These are phyloP conservation scores for Thalassophryne amazonica DNA, from an alignment of 2,797 vertebrate species.

Conservation along the genomic window DNA sequence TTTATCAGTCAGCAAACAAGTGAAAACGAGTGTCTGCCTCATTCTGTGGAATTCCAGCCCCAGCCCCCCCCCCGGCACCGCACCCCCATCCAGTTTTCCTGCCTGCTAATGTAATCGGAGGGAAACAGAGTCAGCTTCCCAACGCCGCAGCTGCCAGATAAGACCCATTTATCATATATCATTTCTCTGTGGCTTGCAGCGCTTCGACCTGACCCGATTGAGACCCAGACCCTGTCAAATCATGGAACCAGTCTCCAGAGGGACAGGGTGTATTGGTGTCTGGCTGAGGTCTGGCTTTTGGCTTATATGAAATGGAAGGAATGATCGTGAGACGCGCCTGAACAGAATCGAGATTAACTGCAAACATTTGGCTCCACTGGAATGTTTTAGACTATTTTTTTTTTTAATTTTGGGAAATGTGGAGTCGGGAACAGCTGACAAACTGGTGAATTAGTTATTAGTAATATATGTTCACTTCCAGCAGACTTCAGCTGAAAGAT, in stretches of 20 bases:
- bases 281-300: slow-evolving; percentile 49
- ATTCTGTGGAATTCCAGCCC: slow-evolving; percentile 70
- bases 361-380: too few relatives aligned
- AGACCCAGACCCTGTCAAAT: slow-evolving; percentile 61
- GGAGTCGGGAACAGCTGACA: too few relatives aligned
- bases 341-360: too few relatives aligned
- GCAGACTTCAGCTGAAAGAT: too few relatives aligned
- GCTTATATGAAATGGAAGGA: slow-evolving; percentile 40
- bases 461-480: too few relatives aligned
- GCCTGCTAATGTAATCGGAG: slow-evolving; percentile 73
- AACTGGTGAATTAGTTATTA: too few relatives aligned
- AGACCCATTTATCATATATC: slow-evolving; percentile 79
- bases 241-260: slow-evolving; percentile 47
- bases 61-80: too few relatives aligned
- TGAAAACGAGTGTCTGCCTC: slow-evolving; percentile 60
- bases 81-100: slow-evolving; percentile 78
- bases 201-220: slow-evolving; percentile 57
- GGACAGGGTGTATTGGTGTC: slow-evolving; percentile 41
- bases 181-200: slow-evolving; percentile 51
- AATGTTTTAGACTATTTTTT: too few relatives aligned
- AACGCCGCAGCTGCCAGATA: slow-evolving; percentile 75
- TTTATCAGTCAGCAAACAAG: slow-evolving; percentile 69
- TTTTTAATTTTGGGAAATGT: too few relatives aligned
- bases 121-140: slow-evolving; percentile 78
- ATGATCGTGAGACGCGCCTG: slow-evolving; percentile 38